These are phyloP conservation scores for Paralichthys olivaceus DNA, from an alignment of 2,113 vertebrate genomes.

Conservation along the genomic window DNA sequence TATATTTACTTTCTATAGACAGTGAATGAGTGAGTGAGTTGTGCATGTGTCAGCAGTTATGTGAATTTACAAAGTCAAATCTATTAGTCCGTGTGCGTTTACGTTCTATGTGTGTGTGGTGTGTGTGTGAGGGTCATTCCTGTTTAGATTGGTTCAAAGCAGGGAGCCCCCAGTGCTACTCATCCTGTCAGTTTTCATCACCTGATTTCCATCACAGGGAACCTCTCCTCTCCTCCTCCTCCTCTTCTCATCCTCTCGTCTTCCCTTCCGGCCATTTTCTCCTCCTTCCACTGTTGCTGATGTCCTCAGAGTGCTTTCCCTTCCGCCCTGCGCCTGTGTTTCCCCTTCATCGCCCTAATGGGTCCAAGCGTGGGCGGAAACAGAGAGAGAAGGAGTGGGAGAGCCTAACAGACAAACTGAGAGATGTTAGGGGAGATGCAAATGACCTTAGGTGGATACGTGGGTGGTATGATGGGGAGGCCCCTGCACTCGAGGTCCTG, in stretches of 20 bases:
- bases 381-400: background rate
- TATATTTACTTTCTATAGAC: no score
- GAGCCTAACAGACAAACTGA: conserved; percentile 14
- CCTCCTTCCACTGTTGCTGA: background rate
- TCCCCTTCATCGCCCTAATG: conserved; percentile 56
- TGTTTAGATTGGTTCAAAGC: conserved; percentile 35
- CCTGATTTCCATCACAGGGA: conserved; percentile 34
- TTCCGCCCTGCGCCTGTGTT: conserved; percentile 47
- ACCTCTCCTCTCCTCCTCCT: conserved; percentile 7
- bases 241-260: background rate
- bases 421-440: conserved; percentile 15
- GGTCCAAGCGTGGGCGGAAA: conserved; percentile 39
- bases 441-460: conserved; percentile 37
- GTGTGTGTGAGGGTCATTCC: conserved; percentile 35
- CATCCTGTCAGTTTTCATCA: conserved; percentile 63
- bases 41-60: background rate
- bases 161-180: conserved; percentile 62
- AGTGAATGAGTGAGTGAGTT: background rate
- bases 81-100: no score
- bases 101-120: conserved; percentile 2
- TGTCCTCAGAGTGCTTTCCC: conserved; percentile 57
- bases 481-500: conserved; percentile 44
- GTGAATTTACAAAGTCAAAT: background rate
- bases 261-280: conserved; percentile 29
- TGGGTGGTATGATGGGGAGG: conserved; percentile 48